Evolutionary conservation across 2,888 invertebrate species (phyloP).

Genomic region (Lymantria dispar): DNA sequence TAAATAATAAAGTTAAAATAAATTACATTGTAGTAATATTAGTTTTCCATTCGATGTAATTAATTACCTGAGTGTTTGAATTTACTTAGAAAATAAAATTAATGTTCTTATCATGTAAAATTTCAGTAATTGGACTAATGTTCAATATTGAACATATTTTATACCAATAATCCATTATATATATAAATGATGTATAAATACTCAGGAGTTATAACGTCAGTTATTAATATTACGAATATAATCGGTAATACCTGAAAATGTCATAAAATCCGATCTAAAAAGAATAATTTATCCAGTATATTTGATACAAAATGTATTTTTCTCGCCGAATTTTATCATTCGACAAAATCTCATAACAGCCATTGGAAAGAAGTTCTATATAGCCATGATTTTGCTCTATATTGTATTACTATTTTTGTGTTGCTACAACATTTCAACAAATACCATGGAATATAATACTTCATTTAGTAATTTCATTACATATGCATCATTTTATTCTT

Average conservation of each 20-base stretch:
- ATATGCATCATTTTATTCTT: not conserved
- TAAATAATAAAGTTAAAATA: no score
- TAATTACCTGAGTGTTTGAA: no score
- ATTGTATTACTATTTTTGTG: not conserved
- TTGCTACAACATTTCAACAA: not conserved
- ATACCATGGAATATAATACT: not conserved
- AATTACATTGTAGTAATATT: no score
- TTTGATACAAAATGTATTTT: slow-evolving; percentile 5
- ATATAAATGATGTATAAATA: no score
- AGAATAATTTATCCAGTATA: not conserved
- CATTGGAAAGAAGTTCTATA: not conserved
- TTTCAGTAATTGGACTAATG: no score
- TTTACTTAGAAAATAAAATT: no score
- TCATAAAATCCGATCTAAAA: not conserved
- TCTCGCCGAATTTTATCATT: slow-evolving; percentile 13
- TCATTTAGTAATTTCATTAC: not conserved
- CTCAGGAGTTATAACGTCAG: not conserved
- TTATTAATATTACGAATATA: not conserved
- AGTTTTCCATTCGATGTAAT: no score
- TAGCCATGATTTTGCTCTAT: not conserved
- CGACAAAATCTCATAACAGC: slow-evolving; percentile 4
- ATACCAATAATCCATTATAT: no score
- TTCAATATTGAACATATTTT: no score
- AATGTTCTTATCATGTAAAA: no score
- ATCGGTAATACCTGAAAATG: not conserved